Conservation (phyloP, 1,140 invertebrate genomes). For the Mesaphorura yosii region DNA sequence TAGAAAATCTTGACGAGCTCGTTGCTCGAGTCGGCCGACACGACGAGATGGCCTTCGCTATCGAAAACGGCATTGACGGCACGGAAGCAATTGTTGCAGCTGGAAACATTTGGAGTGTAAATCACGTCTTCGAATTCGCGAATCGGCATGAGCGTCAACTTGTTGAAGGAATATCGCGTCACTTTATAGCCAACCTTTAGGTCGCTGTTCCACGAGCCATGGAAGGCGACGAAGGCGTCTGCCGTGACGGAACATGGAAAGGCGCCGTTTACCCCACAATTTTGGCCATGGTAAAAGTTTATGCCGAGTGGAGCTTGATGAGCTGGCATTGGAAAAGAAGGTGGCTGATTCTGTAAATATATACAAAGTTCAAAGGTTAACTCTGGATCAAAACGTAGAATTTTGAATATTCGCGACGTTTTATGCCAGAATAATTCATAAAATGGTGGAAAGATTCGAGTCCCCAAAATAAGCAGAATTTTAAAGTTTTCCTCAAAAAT, state of each 20-base stretch:
- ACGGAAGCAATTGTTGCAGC: constrained; percentile 7
- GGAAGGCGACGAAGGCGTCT: constrained; percentile 13
- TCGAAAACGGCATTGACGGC: constrained; percentile 19
- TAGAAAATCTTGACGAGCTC: constrained; percentile 12
- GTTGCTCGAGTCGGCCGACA: constrained; percentile 8
- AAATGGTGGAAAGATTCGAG: too few relatives aligned
- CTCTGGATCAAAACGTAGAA: background rate
- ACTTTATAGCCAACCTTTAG: constrained; percentile 12
- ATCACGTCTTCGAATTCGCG: background rate
- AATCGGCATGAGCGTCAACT: background rate
- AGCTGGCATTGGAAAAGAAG: constrained; percentile 2
- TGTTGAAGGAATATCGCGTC: background rate
- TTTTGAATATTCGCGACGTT: background rate
- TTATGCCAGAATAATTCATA: too few relatives aligned
- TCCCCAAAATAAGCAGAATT: too few relatives aligned
- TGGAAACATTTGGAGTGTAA: background rate
- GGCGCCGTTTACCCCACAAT: constrained; percentile 6
- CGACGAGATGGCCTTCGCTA: constrained; percentile 9
- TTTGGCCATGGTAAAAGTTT: constrained; percentile 4
- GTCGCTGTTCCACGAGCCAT: constrained; percentile 8
- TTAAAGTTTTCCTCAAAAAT: too few relatives aligned
- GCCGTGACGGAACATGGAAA: constrained; percentile 4
- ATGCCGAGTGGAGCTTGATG: constrained; percentile 17
- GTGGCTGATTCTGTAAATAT: constrained; percentile 5
- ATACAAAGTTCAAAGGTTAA: background rate